These are phyloP conservation scores for Aplysina aerophoba DNA, from an alignment of 37 sponge, comb jelly and placozoan genomes.

Conservation along the genomic window DNA sequence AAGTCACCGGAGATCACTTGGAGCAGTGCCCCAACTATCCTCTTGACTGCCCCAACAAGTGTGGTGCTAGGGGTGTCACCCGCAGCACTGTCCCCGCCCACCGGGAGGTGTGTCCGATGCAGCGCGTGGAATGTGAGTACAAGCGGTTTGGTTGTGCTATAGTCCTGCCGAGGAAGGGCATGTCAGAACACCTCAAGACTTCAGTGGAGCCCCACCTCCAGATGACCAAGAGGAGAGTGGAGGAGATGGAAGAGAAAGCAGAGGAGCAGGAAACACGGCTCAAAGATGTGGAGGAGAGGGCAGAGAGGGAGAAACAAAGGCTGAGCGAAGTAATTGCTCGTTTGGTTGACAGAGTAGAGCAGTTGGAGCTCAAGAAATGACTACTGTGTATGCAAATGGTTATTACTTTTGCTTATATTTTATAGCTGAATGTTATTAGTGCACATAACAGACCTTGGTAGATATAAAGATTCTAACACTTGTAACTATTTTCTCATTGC, in stretches of 20 bases:
- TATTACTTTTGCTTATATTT: too few species aligned
- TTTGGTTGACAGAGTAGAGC: too few species aligned
- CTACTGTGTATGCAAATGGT: too few species aligned
- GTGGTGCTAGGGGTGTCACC: constrained; percentile 37
- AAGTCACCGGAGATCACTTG: constrained; percentile 48
- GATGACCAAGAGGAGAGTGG: neutral
- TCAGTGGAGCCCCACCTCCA: neutral
- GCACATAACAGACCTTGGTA: too few species aligned
- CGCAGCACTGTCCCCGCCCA: constrained; percentile 45
- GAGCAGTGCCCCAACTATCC: constrained; percentile 57
- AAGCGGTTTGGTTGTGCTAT: neutral
- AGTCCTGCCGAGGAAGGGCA: neutral
- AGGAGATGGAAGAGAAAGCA: neutral
- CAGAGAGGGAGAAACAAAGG: too few species aligned
- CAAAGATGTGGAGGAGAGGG: too few species aligned
- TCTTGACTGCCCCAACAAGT: constrained; percentile 58
- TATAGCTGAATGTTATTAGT: too few species aligned
- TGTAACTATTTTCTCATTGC: too few species aligned
- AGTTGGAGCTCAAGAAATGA: too few species aligned
- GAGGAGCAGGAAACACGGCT: neutral
- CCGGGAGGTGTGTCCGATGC: constrained; percentile 41
- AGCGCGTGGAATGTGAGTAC: constrained; percentile 41
- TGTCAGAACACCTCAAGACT: neutral
- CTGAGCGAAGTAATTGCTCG: too few species aligned
- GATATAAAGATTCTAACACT: too few species aligned